Conservation (phyloP, 2,113 vertebrate genomes). For the Pangasianodon hypophthalmus region DNA sequence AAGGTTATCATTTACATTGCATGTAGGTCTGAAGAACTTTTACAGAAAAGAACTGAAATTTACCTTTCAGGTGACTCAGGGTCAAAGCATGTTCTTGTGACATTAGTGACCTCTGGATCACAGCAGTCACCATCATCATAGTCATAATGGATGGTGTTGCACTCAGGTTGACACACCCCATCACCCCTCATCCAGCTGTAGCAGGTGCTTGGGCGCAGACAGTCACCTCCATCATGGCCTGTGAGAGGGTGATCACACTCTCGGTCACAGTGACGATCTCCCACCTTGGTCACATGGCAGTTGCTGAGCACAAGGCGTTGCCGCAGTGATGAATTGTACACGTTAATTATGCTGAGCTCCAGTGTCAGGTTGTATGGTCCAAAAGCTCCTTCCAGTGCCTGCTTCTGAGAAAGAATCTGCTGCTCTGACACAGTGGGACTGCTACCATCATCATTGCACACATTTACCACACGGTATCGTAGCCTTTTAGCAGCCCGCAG, state of each 20-base stretch:
- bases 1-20: not conserved
- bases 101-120: conserved; percentile 77
- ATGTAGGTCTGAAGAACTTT: not conserved
- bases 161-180: conserved; percentile 85
- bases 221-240: conserved; percentile 91
- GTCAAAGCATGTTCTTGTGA: conserved; percentile 91
- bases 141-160: conserved; percentile 91
- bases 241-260: conserved; percentile 93
- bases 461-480: conserved; percentile 87
- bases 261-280: conserved; percentile 89
- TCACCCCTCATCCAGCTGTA: conserved; percentile 90
- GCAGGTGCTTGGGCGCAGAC: conserved; percentile 81
- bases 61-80: conserved; percentile 90
- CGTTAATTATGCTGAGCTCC: conserved; percentile 77
- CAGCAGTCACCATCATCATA: conserved; percentile 98
- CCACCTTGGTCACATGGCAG: conserved; percentile 90
- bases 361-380: conserved; percentile 89
- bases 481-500: conserved; percentile 80
- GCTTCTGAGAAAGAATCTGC: conserved; percentile 85
- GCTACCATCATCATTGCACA: conserved; percentile 76
- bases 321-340: conserved; percentile 84
- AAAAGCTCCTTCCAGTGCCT: conserved; percentile 80
- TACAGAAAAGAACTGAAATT: conserved; percentile 47
- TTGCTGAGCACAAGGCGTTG: conserved; percentile 83
- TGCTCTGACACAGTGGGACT: conserved; percentile 78